Conservation (phyloP, 2,113 vertebrate species). For the Prunella himalayana region DNA sequence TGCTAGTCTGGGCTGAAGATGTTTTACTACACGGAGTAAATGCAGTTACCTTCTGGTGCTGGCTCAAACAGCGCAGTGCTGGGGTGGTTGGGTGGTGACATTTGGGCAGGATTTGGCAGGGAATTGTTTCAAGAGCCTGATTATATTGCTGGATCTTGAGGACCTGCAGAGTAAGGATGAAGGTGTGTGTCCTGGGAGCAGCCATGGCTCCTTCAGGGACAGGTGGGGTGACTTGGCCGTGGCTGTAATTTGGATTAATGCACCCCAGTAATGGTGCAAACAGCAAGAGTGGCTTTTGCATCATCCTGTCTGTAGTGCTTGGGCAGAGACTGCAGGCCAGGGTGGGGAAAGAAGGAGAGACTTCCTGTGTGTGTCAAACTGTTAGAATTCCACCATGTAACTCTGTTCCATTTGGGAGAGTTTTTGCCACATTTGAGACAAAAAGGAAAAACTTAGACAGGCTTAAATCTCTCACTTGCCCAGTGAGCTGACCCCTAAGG, state of each 20-base stretch:
- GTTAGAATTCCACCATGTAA: background rate
- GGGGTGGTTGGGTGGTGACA: background rate
- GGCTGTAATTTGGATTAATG: background rate
- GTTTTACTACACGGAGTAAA: background rate
- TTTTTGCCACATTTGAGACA: background rate
- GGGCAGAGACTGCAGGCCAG: background rate
- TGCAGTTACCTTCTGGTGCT: background rate
- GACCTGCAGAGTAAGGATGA: background rate
- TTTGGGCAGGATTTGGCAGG: background rate
- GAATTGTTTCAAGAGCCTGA: background rate
- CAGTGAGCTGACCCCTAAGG: background rate
- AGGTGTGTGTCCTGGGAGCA: background rate
- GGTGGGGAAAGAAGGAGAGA: background rate
- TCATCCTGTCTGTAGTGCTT: background rate
- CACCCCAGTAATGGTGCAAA: background rate
- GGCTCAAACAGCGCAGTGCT: fast-evolving
- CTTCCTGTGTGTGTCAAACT: background rate
- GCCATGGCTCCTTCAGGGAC: background rate
- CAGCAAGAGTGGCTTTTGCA: background rate
- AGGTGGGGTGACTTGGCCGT: background rate
- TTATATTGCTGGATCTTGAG: background rate
- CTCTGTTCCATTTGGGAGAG: background rate
- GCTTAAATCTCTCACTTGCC: background rate
- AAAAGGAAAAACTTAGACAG: background rate
- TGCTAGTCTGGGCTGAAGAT: background rate